Evolutionary conservation across 2,888 invertebrate species (phyloP), one percentile per base, ranked within the genome.

Genomic region (Neoitamus cyanurus): DNA sequence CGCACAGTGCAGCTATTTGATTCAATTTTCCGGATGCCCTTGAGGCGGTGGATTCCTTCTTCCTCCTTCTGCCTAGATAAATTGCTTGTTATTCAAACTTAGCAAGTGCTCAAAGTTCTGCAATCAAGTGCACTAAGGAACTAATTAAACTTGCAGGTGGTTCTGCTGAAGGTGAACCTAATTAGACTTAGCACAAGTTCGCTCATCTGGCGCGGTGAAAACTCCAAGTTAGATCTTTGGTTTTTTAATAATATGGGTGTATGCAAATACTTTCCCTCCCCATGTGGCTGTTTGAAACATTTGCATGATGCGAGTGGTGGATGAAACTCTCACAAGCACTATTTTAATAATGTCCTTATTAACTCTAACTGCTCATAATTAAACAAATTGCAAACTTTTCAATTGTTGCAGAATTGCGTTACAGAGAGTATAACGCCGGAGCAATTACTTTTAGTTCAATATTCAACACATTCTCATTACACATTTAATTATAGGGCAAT

Each of bases 71-170:
- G 25, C 20, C 25, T 15, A 73, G 73, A 73, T 73, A 73, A 73
- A 73, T 73, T 73, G 73, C 73, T 34, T 36, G 36, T 36, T 73
- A 36, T 36, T 42, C 25, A 77, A 77, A 77, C 42, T 77, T 77
- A 20, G 31, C 25, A 77, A 77, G 42, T 77, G 42, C 46, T 77
- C 77, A 42, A 77, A 77, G 77, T 42, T 36, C 28, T 46, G 46
- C 46, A 77, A 77, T 77, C 42, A 77, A 77, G 77, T 77, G 77
- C 28, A 77, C 46, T 77, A 28, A 46, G 37, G 34, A 77, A 46
- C 42, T 77, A 77, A 77, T 77, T 77, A 77, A 77, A 77, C 46
- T 77, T 77, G 25, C 46, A 77, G 77, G 46, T 77, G 77, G 46
- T 20, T 25, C 46, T 28, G 77, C 15, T 77, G 13, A 77, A 77